Conservation (phyloP, 2,113 vertebrate species). For the Hydrolagus affinis region DNA sequence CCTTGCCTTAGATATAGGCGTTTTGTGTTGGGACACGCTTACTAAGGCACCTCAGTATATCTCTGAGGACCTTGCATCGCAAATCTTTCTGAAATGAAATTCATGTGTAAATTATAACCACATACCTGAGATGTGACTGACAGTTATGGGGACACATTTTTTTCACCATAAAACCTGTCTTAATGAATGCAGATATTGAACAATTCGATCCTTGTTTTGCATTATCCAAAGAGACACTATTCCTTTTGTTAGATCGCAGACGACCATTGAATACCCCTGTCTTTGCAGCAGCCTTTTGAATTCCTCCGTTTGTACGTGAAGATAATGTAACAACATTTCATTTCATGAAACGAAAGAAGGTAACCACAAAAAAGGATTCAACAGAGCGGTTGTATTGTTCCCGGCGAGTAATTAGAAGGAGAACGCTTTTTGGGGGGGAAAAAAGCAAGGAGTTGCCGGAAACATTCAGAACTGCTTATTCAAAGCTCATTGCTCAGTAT, state of each 20-base stretch:
- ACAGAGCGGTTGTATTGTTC: not conserved
- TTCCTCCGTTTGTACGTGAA: not conserved
- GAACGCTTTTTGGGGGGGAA: not conserved
- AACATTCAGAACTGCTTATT: not conserved
- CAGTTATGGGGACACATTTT: too few relatives aligned
- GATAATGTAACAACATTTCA: not conserved
- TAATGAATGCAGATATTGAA: not conserved
- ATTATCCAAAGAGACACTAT: slow-evolving; percentile 7
- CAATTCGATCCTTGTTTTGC: not conserved
- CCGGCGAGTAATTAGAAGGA: not conserved
- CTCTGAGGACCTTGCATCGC: not conserved
- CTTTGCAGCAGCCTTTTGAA: not conserved
- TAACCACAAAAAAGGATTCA: not conserved
- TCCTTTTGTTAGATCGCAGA: slow-evolving; percentile 8
- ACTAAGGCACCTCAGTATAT: not conserved
- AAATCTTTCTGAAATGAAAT: not conserved
- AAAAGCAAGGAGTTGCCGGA: not conserved
- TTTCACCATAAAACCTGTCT: not conserved
- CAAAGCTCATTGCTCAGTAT: not conserved
- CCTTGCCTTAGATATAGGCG: not conserved
- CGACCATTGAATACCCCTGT: not conserved
- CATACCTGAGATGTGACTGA: slow-evolving; percentile 17
- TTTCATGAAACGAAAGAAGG: not conserved
- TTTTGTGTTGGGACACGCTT: slow-evolving; percentile 11
- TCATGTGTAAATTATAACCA: not conserved